Conservation (phyloP, 2,888 invertebrate species). For the Zaprionus lineosus region DNA sequence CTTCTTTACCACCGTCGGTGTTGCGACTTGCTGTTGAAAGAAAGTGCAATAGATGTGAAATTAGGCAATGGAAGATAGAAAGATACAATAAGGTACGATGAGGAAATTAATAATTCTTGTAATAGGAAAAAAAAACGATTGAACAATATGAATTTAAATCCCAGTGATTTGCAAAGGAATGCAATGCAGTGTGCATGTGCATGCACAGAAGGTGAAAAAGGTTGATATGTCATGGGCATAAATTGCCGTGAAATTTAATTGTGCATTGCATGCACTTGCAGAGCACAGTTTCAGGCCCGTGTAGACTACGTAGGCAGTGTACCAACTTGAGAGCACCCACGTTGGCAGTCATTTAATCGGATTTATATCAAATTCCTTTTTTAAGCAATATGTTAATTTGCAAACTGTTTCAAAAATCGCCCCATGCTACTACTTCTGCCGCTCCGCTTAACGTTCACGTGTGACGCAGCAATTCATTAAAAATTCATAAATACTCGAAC, state of each 20-base stretch:
- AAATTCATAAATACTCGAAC: constrained; percentile 80
- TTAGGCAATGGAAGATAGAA: too few species aligned
- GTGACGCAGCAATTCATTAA: constrained; percentile 82
- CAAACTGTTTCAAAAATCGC: constrained; percentile 20
- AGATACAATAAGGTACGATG: too few species aligned
- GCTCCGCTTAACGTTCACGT: constrained; percentile 64
- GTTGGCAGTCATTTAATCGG: constrained; percentile 36
- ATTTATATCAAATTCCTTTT: constrained; percentile 50
- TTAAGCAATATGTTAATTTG: constrained; percentile 62
- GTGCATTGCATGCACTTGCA: constrained; percentile 38
- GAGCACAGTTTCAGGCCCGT: constrained; percentile 6
- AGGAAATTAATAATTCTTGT: too few species aligned
- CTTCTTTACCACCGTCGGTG: constrained; percentile 97
- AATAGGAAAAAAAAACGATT: too few species aligned
- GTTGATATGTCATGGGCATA: too few species aligned
- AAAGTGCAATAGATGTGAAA: too few species aligned
- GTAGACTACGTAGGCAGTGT: not conserved
- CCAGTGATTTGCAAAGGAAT: too few species aligned
- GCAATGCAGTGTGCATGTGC: too few species aligned
- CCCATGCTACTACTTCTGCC: constrained; percentile 15
- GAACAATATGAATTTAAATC: too few species aligned
- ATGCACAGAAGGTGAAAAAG: too few species aligned
- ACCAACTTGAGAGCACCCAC: constrained; percentile 33
- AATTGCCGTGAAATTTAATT: constrained; percentile 82
- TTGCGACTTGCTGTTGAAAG: constrained; percentile 96